Conservation (phyloP, 2,113 vertebrate species). For the Acanthisitta chloris region DNA sequence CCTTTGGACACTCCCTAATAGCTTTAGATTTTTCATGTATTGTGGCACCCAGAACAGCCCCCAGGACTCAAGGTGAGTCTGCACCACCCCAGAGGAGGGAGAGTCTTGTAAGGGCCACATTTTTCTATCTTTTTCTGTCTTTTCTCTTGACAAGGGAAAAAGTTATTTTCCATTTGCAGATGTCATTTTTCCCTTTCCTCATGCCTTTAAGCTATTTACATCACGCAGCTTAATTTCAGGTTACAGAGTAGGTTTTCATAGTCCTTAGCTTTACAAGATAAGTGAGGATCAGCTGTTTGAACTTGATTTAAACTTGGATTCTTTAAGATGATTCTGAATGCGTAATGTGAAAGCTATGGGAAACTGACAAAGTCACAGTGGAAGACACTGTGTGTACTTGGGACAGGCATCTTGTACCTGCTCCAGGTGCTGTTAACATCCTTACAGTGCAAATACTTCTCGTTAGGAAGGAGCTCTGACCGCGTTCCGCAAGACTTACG, state of each 20-base stretch:
- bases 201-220: neutral
- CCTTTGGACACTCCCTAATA: too few relatives aligned
- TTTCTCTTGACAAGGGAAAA: neutral
- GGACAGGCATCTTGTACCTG: neutral
- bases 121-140: too few relatives aligned
- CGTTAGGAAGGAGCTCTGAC: conserved; percentile 90
- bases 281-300: neutral
- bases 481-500: conserved; percentile 94
- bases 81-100: too few relatives aligned
- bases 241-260: neutral
- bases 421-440: neutral
- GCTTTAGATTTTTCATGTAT: too few relatives aligned
- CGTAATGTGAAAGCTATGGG: neutral
- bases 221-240: neutral
- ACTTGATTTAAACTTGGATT: neutral
- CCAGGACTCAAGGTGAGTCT: too few relatives aligned
- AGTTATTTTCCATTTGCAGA: neutral
- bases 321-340: neutral
- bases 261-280: neutral
- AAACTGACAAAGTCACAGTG: neutral
- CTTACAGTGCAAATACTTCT: neutral
- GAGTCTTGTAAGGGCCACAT: too few relatives aligned
- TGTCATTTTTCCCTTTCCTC: neutral
- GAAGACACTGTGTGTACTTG: fast-evolving
- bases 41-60: too few relatives aligned